phyloP scores from a whole-genome alignment of 2,113 vertebrate species.

The Callipepla californica region DNA sequence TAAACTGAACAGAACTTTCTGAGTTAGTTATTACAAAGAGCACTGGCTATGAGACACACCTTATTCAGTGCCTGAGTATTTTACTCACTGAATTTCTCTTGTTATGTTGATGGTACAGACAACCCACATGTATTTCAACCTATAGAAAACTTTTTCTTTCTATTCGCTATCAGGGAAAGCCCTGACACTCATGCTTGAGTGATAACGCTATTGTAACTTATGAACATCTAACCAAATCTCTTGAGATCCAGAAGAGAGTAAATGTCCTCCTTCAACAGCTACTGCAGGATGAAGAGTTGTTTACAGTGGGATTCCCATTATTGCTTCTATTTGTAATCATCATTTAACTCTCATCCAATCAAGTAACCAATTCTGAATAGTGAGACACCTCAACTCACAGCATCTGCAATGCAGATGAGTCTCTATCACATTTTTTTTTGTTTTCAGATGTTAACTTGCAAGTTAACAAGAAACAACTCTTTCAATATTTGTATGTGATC shows the following conservation, averaged over 20 bases:
- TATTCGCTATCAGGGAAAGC: background rate
- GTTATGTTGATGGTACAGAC: background rate
- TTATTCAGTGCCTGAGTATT: background rate
- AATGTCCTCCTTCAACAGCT: background rate
- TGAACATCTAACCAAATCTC: background rate
- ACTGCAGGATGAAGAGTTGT: background rate
- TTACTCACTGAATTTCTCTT: background rate
- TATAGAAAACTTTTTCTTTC: background rate
- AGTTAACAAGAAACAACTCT: background rate
- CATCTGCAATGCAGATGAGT: background rate
- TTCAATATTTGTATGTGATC: background rate
- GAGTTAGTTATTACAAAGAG: background rate
- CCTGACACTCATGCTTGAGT: background rate
- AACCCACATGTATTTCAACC: background rate
- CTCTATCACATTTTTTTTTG: background rate
- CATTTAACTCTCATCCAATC: background rate
- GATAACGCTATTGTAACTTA: background rate
- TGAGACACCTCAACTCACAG: background rate
- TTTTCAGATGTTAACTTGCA: background rate
- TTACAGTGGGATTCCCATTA: background rate
- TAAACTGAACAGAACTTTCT: background rate
- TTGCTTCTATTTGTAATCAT: background rate
- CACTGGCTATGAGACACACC: background rate
- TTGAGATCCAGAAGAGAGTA: background rate
- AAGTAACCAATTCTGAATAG: background rate